Evolutionary conservation across 2,888 invertebrate species (phyloP).

Genomic region (Orchestes rusci): DNA sequence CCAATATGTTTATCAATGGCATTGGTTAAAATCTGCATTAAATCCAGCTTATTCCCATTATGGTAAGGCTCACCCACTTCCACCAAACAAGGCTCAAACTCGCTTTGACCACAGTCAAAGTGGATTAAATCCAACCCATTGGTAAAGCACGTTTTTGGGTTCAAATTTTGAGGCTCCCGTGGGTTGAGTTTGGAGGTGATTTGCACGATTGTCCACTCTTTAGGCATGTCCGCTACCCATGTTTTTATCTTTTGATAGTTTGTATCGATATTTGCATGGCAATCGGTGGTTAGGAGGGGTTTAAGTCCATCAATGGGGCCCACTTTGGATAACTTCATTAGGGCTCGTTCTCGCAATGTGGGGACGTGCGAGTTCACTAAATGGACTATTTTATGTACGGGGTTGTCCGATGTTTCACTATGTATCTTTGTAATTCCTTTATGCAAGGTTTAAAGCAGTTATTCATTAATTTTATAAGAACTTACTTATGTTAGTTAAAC

Average conservation of each 20-base stretch:
- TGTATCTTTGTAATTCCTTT: no score
- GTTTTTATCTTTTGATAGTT: not conserved
- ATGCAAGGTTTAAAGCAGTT: no score
- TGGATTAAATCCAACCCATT: not conserved
- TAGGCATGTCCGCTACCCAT: not conserved
- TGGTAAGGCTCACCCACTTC: no score
- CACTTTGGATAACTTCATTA: constrained; percentile 12
- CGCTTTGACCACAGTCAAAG: not conserved
- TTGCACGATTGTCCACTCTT: not conserved
- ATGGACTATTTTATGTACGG: constrained; percentile 35
- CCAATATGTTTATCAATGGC: no score
- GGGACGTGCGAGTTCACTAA: constrained; percentile 39
- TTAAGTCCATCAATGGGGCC: not conserved
- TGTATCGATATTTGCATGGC: not conserved
- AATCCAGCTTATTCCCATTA: no score
- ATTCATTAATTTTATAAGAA: no score
- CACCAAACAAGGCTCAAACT: not conserved
- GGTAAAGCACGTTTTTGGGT: not conserved
- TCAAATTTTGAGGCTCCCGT: not conserved
- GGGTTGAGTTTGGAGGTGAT: not conserved
- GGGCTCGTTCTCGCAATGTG: constrained; percentile 34
- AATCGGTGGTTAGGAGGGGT: not conserved
- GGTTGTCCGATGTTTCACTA: no score
- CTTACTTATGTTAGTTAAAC: no score
- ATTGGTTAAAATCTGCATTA: no score